Evolutionary conservation across 2,888 invertebrate genomes (phyloP).

Genomic region (Eilema griseolum): DNA sequence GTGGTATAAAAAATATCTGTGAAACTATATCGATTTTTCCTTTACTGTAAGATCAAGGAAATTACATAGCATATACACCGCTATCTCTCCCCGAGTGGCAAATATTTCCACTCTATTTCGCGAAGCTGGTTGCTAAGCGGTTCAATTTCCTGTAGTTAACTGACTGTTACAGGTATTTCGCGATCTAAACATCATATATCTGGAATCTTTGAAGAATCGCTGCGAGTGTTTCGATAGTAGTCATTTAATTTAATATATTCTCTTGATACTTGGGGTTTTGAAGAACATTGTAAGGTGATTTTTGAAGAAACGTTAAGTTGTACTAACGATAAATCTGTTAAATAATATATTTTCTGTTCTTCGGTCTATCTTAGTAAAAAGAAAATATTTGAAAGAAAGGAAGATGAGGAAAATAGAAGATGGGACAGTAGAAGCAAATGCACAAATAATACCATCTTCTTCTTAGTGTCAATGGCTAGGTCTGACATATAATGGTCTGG

Average conservation of each 20-base stretch:
- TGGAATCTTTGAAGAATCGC: background rate
- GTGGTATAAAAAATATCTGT: background rate
- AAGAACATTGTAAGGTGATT: too few relatives aligned
- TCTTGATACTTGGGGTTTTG: too few relatives aligned
- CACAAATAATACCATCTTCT: too few relatives aligned
- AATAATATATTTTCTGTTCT: too few relatives aligned
- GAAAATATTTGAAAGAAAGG: too few relatives aligned
- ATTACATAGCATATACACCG: slow-evolving; percentile 41
- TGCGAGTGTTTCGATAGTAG: background rate
- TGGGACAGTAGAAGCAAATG: too few relatives aligned
- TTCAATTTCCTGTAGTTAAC: slow-evolving; percentile 51
- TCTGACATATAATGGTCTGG: too few relatives aligned
- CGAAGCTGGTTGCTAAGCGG: slow-evolving; percentile 44
- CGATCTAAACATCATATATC: slow-evolving; percentile 15
- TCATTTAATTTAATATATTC: background rate
- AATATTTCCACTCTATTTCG: slow-evolving; percentile 48
- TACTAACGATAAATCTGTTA: too few relatives aligned
- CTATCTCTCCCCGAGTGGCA: slow-evolving; percentile 35
- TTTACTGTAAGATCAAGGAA: slow-evolving; percentile 27
- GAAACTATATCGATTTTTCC: background rate
- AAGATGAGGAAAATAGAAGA: too few relatives aligned
- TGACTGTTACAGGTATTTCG: slow-evolving; percentile 33
- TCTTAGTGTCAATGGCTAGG: too few relatives aligned
- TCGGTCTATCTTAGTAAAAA: too few relatives aligned
- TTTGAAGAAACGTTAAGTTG: too few relatives aligned